Conservation (phyloP, 2,113 vertebrate species). For the Saguinus midas region DNA sequence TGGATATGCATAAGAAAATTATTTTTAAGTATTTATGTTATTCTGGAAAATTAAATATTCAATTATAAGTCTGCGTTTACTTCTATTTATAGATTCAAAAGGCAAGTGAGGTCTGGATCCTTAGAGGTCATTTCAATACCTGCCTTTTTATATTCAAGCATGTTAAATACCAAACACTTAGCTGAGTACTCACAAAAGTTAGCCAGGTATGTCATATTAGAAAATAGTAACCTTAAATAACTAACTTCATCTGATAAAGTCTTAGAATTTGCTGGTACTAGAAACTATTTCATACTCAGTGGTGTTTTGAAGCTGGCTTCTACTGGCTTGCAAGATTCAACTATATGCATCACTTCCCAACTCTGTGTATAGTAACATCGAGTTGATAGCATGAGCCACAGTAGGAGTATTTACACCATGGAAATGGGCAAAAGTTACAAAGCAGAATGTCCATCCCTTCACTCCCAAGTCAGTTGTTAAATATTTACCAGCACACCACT, state of each 20-base stretch:
- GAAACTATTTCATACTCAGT: background rate
- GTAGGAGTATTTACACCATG: background rate
- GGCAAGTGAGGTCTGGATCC: slow-evolving; percentile 85
- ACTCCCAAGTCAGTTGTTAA: background rate
- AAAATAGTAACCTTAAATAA: background rate
- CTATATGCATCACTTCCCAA: background rate
- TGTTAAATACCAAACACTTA: slow-evolving; percentile 80
- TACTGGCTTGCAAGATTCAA: background rate
- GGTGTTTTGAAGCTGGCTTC: background rate
- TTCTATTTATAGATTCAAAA: slow-evolving; percentile 84
- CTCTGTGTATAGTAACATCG: background rate
- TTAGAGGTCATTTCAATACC: slow-evolving; percentile 90
- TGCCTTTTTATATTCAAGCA: slow-evolving; percentile 86
- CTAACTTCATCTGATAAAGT: background rate
- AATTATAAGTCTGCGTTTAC: background rate
- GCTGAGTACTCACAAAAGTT: slow-evolving; percentile 85
- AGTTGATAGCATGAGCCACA: background rate
- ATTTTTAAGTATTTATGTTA: background rate
- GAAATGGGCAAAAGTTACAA: background rate
- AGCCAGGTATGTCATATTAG: slow-evolving; percentile 84
- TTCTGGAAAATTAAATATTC: slow-evolving; percentile 34
- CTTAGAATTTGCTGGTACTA: background rate
- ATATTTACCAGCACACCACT: background rate
- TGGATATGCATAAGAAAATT: background rate
- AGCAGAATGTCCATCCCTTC: rapidly evolving